Base-by-base conservation (phyloP, 2,113 vertebrate species). In the Hypanus sabinus region DNA sequence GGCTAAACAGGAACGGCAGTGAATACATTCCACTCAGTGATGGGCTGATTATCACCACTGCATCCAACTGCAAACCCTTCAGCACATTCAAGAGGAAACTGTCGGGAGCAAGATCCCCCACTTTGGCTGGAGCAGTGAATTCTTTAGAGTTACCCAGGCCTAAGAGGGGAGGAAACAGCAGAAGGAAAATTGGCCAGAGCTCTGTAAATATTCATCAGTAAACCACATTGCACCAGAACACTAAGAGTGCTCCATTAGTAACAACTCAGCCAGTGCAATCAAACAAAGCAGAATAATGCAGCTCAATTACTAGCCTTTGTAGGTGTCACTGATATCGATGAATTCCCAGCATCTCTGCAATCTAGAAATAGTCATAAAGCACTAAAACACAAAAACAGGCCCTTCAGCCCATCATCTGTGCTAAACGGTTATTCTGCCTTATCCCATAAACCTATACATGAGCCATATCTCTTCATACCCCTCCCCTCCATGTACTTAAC, bases 1-100 rank as follows among this genome's bases (percentile, higher is more conserved):
- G 97, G 94, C 98, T 96, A 1, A 97, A 95, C 94, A 99, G 97
- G 97, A 98, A 98, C 1, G 98, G 98, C 94, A 99, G 97, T 0
- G 98, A 98, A 95, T 99, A 99, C 98, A 99, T 99, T 95, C 99
- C 99, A 0, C 99, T 99, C 95, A 99, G 96, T 0, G 99, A 99
- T 0, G 99, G 99, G 95, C 99, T 99, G 96, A 99, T 95, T 95
- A 99, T 95, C 95, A 98, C 99, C 0, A 96, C 98, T 0, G 97
- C 95, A 8, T 95, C 96, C 94, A 98, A 95, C 81, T 95, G 71
- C 96, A 99, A 96, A 77, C 95, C 96, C 77, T 98, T 97, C 11
- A 95, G 97, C 95, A 99, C 97, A 0, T 96, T 96, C 68, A 96
- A 97, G 94, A 99, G 96, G 95, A 99, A 99, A 3, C 94, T 94